Evolutionary conservation across 2,113 vertebrate species (phyloP), one percentile per base, ranked within the genome.

Genomic region (Platichthys flesus): DNA sequence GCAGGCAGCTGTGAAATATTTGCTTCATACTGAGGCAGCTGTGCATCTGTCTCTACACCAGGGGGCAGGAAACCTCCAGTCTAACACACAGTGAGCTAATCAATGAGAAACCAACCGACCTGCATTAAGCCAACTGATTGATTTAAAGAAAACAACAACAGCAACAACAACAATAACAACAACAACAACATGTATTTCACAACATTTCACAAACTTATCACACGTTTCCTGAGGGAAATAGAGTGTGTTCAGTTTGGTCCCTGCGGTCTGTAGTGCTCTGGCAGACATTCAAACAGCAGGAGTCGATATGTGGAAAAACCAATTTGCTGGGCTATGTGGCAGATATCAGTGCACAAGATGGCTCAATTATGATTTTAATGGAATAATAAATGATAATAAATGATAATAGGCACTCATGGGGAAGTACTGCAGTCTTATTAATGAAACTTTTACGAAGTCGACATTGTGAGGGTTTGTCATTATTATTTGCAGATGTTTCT

Each of bases 11-110:
- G 15, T 21, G n/a, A 51, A 52, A 42, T n/a, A 3, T 10, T 6
- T 45, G 6, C 42, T 2, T 52, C 59, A 40, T 6, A 31, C 6
- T 31, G 31, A 31, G 31, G 31, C 31, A 1, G 77, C 47, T 49
- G 61, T 76, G 76, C 23, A 42, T 66, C 7, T 14, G 42, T 68
- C 24, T 62, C 23, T 51, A 63, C 91, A 90, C 71, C 67, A 91
- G 90, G 78, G 79, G 89, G 90, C 91, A 89, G 83, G 5, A 86
- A 78, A 80, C 58, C 67, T 58, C 81, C n/a, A 12, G 15, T 31
- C 63, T n/a, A 10, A 37, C 35, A 51, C 9, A 67, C 62, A 16
- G 14, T 21, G 78, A 77, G 9, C 9, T 12, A 9, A 12, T 14
- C 59, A 9, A 18, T 9, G 66, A 62, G 15, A n/a, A 66, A 61